Percentiles rank a stretch among this genome's conserved stretches.
Conservation (phyloP, 2,113 vertebrate species). For the Acrocephalus arundinaceus region DNA sequence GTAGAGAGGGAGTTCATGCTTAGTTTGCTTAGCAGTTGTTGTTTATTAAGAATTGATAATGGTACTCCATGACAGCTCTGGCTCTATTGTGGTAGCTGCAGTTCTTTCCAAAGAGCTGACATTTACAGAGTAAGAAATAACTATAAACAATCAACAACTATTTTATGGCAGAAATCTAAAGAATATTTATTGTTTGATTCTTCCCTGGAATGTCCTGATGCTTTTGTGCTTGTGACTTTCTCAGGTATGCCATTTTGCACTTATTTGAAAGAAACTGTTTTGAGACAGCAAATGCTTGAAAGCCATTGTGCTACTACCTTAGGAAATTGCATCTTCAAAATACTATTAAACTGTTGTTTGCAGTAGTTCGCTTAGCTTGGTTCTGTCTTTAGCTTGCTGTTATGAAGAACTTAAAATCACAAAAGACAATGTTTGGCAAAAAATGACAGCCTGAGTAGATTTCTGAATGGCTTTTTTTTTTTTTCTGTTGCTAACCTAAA, state of each 20-base stretch:
- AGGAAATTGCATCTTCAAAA: neutral
- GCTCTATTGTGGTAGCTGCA: neutral
- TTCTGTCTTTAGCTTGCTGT: neutral
- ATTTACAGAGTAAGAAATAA: neutral
- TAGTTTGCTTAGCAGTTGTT: slow-evolving; percentile 25
- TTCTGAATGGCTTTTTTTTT: neutral
- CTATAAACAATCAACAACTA: neutral
- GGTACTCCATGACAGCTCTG: neutral
- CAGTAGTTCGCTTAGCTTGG: neutral
- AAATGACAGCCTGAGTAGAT: neutral
- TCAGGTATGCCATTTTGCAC: neutral
- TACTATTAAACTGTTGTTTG: neutral
- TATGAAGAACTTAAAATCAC: neutral
- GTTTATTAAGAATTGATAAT: slow-evolving; percentile 24
- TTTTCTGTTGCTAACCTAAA: neutral
- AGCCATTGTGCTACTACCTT: neutral
- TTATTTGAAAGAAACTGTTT: neutral
- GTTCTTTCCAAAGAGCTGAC: neutral
- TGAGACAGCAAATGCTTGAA: neutral
- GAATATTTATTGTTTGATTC: neutral
- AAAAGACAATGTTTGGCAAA: neutral
- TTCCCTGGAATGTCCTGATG: neutral
- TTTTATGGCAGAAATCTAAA: neutral
- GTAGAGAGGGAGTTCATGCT: slow-evolving; percentile 14
- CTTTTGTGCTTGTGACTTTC: neutral